These are phyloP conservation scores for Aporophyla lueneburgensis DNA, from an alignment of 2,888 invertebrate species.

Conservation along the genomic window DNA sequence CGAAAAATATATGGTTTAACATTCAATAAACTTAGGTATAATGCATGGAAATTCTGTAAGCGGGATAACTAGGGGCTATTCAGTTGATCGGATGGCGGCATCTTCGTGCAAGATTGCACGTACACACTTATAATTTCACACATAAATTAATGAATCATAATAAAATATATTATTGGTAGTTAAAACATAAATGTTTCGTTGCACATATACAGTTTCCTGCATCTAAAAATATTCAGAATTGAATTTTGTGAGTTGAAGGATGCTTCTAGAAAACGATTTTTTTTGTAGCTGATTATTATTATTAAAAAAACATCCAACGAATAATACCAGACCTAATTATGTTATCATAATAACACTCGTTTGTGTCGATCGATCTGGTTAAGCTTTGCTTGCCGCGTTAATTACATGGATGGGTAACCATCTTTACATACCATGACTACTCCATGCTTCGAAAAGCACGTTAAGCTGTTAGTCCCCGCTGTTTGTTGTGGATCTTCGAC, in stretches of 20 bases:
- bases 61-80: neutral
- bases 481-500: no score
- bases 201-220: neutral
- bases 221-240: neutral
- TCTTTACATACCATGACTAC: no score
- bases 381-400: no score
- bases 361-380: no score
- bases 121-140: neutral
- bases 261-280: neutral
- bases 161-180: neutral
- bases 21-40: neutral
- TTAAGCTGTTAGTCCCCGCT: no score
- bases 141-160: no score
- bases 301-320: neutral
- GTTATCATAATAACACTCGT: neutral
- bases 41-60: neutral
- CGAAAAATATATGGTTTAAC: neutral
- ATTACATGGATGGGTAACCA: no score
- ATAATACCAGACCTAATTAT: neutral
- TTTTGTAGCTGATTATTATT: neutral
- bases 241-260: neutral
- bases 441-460: no score
- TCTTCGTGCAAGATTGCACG: slow-evolving; percentile 1
- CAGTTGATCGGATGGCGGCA: neutral
- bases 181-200: no score